Conservation (phyloP, 2,888 invertebrate genomes). For the Orthonychiurus folsomi region DNA sequence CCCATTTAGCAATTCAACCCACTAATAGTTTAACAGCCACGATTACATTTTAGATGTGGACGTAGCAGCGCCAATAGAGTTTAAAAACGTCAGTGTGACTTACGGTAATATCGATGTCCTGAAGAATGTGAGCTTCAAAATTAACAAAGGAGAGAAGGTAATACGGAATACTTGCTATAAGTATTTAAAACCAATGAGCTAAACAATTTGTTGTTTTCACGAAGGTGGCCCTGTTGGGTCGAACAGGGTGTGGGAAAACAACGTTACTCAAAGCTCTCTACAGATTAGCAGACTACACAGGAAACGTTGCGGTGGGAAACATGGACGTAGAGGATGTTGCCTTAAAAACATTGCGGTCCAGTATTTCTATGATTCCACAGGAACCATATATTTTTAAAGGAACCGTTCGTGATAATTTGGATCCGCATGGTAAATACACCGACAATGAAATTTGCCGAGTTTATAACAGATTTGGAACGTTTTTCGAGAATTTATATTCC, state of each 20-base stretch:
- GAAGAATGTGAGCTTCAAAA: background rate
- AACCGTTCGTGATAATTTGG: slow-evolving; percentile 8
- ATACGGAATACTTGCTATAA: too few species aligned
- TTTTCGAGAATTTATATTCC: background rate
- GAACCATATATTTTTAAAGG: slow-evolving; percentile 5
- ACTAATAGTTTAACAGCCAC: background rate
- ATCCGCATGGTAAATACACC: background rate
- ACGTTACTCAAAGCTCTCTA: slow-evolving; percentile 7
- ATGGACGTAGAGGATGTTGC: background rate
- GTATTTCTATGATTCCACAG: slow-evolving; percentile 1
- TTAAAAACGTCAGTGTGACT: background rate
- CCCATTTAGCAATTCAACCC: background rate
- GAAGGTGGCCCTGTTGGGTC: slow-evolving; percentile 1
- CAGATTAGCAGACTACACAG: background rate
- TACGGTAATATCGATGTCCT: slow-evolving; percentile 2
- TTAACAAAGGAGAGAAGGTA: slow-evolving; percentile 4
- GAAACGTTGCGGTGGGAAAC: background rate
- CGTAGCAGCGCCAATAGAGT: slow-evolving; percentile 6
- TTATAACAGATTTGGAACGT: background rate
- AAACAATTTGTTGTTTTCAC: too few species aligned
- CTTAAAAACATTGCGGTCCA: background rate
- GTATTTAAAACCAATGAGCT: too few species aligned
- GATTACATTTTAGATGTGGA: slow-evolving; percentile 3
- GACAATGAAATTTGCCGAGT: slow-evolving; percentile 9
- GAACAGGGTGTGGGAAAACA: slow-evolving; percentile 4